phyloP scores from a whole-genome alignment of 2,888 invertebrate species.

The Thera obeliscata region DNA sequence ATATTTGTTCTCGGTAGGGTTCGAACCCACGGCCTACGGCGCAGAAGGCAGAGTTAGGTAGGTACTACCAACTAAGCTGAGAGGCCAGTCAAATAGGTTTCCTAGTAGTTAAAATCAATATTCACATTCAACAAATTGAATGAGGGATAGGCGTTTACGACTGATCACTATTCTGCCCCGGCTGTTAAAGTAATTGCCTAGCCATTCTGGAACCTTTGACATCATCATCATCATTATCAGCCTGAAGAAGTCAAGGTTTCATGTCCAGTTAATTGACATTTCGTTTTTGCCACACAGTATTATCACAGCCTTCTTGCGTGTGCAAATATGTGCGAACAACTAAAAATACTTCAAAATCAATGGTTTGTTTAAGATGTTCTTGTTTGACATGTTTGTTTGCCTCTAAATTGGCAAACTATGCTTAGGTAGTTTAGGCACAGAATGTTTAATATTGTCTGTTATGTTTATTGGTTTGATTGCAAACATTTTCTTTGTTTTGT shows the following conservation, averaged over 20 bases:
- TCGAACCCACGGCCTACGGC: too few species aligned
- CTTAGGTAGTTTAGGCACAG: background rate
- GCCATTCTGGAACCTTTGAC: too few species aligned
- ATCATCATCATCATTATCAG: too few species aligned
- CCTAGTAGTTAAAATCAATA: too few species aligned
- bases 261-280: conserved; percentile 59
- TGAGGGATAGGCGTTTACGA: too few species aligned
- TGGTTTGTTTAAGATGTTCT: conserved; percentile 20
- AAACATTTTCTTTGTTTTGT: conserved; percentile 12
- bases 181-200: too few species aligned
- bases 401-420: conserved; percentile 17
- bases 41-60: too few species aligned
- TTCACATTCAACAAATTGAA: too few species aligned
- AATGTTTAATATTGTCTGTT: background rate
- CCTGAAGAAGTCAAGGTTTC: conserved; percentile 74
- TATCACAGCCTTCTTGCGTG: conserved; percentile 45
- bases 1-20: too few species aligned
- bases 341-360: conserved; percentile 18
- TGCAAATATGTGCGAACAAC: conserved; percentile 35
- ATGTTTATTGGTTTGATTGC: background rate
- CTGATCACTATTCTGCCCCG: too few species aligned
- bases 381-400: conserved; percentile 26
- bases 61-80: too few species aligned
- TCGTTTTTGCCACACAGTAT: conserved; percentile 49
- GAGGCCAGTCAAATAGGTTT: too few species aligned